Percentiles rank a stretch among this genome's conserved stretches.
phyloP scores from a whole-genome alignment of 2,888 invertebrate genomes.

The Unio pictorum region DNA sequence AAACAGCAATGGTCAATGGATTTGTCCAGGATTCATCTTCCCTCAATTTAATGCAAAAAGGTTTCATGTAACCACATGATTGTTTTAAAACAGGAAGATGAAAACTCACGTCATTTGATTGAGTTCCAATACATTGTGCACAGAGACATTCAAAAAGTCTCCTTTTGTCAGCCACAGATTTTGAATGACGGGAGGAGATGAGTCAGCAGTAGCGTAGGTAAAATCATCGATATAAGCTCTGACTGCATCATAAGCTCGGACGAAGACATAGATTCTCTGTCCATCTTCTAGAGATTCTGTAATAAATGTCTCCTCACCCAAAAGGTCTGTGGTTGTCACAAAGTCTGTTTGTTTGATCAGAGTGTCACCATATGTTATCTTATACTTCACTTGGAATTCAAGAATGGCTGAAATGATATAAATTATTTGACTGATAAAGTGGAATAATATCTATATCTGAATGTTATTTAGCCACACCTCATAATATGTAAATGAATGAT shows the following conservation, averaged over 20 bases:
- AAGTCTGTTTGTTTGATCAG: not conserved
- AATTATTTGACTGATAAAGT: not conserved
- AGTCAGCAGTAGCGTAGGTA: conserved; percentile 23
- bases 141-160: conserved; percentile 33
- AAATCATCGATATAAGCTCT: conserved; percentile 27
- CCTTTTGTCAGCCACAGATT: conserved; percentile 39
- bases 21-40: too few species aligned
- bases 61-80: too few species aligned
- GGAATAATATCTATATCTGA: not conserved
- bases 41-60: too few species aligned
- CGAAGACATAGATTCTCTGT: conserved; percentile 18
- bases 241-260: conserved; percentile 28
- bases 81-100: not conserved
- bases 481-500: too few species aligned
- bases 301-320: not conserved
- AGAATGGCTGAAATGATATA: conserved; percentile 18
- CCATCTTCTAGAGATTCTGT: conserved; percentile 25
- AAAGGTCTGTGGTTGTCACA: conserved; percentile 5
- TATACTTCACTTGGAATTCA: conserved; percentile 15
- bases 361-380: conserved; percentile 8
- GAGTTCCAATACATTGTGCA: conserved; percentile 34
- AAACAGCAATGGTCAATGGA: too few species aligned
- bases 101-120: conserved; percentile 31
- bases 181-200: conserved; percentile 30
- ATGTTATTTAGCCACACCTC: too few species aligned